Evolutionary conservation across 2,113 vertebrate species (phyloP), one percentile per base, ranked within the genome.

Genomic region (Catharus fuscescens): DNA sequence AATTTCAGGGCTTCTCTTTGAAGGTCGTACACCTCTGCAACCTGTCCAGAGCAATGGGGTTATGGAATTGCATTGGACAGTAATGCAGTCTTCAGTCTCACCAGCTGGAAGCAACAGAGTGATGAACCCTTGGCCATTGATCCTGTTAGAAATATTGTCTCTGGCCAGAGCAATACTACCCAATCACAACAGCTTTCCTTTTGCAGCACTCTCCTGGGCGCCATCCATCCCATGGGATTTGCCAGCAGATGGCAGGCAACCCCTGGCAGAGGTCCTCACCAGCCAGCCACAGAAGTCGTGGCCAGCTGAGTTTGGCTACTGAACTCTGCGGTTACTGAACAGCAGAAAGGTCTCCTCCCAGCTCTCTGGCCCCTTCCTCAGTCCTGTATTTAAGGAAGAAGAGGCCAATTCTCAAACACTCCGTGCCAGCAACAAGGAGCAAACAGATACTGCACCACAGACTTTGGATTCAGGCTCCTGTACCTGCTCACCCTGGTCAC

Each of bases 231-330:
- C 50, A 1, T 23, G 86, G 69, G 90, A 84, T 86, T 91, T 80
- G 74, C 95, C 96, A 96, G 96, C 90, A 97, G 96, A 91, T 95
- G 96, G 95, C 95, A 95, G 90, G 50, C 96, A 93, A 95, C 80
- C 60, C 84, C 90, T 90, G 88, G 79, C 73, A 91, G 83, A 93
- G 53, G 42, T 80, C 31, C 67, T 93, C 9, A 2, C 19, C 57
- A 71, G 2, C 14, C 65, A 78, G 87, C 60, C 81, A n/a, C 67
- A 74, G 44, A 78, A n/a, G 6, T n/a, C 53, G 29, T 12, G 42
- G 73, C 31, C 50, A n/a, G 36, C 20, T 5, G 5, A 5, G 0
- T 53, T 69, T n/a, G 71, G n/a, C 42, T 32, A 12, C 56, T 8
- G 45, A 74, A 45, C 54, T 40, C 17, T 32, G 38, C 38, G 10